Base-by-base conservation (phyloP, 1,140 invertebrate species). In the Musca domestica region DNA sequence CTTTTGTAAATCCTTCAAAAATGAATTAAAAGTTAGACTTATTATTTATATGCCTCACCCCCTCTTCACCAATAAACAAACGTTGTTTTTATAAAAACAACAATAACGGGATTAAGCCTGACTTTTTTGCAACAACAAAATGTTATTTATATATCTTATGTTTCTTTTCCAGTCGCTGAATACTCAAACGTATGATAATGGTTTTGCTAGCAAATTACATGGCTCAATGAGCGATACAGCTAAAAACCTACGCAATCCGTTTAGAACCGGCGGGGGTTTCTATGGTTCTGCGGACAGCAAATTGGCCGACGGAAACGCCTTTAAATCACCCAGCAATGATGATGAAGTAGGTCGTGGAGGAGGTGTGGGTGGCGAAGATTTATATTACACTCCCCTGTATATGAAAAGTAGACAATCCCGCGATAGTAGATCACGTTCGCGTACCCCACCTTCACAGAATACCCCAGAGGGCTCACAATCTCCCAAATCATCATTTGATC, bases 401-500 rank as follows among this genome's bases (percentile, higher is more conserved):
- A 3, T 25, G 14, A 34, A 19, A 34, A 22, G 56, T 6, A 34
- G 14, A 41, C 10, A 61, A 10, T 61, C 56, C 14, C 25, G 49
- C n/a, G 52, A 61, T 17, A 66, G 27, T 47, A 34, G 47, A 7
- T 19, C 30, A 30, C 20, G 67, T 10, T 54, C 51, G 6, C 41
- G 58, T 14, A 54, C 65, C 9, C 56, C 56, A 22, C 51, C 61
- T 77, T 75, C 0, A 1, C 78, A 76, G 0, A 14, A 74, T 46
- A 77, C 77, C 1, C 77, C 77, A 1, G 77, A 73, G 2, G 73
- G 73, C 0, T 73, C 67, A 15, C 47, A 63, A 27, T 68, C 70
- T 6, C 71, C 77, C 0, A 75, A 77, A 52, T 71, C 74, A 52
- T 71, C 74, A 7, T 79, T 77, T 0, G 73, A 76, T n/a, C 76